A percentile compares a stretch with the other conserved stretches of the same genome.
These are phyloP conservation scores for Sceloporus tristichus DNA, from an alignment of 2,113 vertebrate species.

Conservation along the genomic window DNA sequence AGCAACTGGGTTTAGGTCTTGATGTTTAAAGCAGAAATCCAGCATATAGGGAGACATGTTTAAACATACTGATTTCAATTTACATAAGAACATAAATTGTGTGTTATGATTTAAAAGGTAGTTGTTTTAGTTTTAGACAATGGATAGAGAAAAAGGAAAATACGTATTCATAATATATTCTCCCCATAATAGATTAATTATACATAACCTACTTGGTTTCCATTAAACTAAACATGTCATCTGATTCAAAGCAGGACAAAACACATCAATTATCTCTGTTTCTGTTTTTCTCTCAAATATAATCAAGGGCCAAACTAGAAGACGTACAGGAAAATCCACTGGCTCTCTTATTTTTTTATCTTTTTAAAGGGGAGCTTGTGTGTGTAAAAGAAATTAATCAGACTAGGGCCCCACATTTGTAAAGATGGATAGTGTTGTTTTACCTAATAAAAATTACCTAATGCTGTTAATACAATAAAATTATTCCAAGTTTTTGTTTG, in stretches of 20 bases:
- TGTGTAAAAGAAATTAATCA: background rate
- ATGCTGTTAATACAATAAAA: background rate
- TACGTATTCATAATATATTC: background rate
- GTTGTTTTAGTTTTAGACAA: background rate
- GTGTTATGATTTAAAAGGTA: too few relatives aligned
- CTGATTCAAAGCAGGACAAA: slow-evolving; percentile 19
- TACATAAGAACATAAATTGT: too few relatives aligned
- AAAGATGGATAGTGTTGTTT: too few relatives aligned
- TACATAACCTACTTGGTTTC: too few relatives aligned
- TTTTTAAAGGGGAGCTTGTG: background rate
- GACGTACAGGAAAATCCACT: background rate
- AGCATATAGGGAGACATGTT: too few relatives aligned
- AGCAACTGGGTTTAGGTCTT: too few relatives aligned
- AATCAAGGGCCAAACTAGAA: background rate
- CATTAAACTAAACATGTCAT: too few relatives aligned
- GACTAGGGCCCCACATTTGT: too few relatives aligned
- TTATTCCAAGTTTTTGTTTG: background rate
- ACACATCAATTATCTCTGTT: background rate
- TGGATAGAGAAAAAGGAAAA: background rate
- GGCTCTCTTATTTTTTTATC: background rate
- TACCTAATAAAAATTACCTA: background rate
- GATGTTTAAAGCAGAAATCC: too few relatives aligned
- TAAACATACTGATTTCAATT: too few relatives aligned
- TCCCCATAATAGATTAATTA: too few relatives aligned
- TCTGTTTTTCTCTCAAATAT: background rate